Evolutionary conservation across 2,113 vertebrate genomes (phyloP), one percentile per base, ranked within the genome.

Genomic region (Chamaetylas fuelleborni): DNA sequence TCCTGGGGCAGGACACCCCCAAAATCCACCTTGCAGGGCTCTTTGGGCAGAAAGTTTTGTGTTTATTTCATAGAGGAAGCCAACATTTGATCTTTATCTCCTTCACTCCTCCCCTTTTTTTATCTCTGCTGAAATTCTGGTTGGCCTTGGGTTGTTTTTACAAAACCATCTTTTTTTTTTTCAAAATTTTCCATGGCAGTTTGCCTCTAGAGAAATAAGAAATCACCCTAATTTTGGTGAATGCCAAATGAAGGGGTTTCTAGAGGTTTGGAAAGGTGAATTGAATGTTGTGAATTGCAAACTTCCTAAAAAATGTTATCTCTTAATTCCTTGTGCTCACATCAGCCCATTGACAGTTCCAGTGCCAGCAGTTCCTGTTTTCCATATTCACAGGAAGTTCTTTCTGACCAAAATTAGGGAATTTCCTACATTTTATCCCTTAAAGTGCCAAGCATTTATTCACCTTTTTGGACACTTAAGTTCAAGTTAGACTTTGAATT

Each of bases 61-160:
- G 2, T 81, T 86, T 62, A 34, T 16, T 66, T 69, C 25, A 8
- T 17, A 17, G 31, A 65, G 89, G 81, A 96, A 95, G n/a, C 60
- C 84, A 81, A 7, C 17, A 1, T 43, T 70, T 62, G 93, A 95
- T 97, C 82, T 51, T 87, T 95, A 93, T 95, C 87, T 92, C 65
- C 48, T 79, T 54, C 65, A 11, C 54, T 90, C 64, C 48, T 93
- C 79, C 66, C 90, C 80, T 5, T 38, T 64, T 84, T 50, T 94
- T 85, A 89, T 76, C 45, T 58, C 33, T 0, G 17, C 51, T 31
- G 62, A 85, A 72, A 29, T 47, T 61, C 26, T 29, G 6, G 33
- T 71, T 67, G 65, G 57, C 47, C 4, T 3, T 40, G 34, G 13
- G 12, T 43, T 92, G 81, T 34, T 92, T 82, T 17, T 31, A 19